Conservation (phyloP, 2,888 invertebrate species). For the Spodoptera exigua region DNA sequence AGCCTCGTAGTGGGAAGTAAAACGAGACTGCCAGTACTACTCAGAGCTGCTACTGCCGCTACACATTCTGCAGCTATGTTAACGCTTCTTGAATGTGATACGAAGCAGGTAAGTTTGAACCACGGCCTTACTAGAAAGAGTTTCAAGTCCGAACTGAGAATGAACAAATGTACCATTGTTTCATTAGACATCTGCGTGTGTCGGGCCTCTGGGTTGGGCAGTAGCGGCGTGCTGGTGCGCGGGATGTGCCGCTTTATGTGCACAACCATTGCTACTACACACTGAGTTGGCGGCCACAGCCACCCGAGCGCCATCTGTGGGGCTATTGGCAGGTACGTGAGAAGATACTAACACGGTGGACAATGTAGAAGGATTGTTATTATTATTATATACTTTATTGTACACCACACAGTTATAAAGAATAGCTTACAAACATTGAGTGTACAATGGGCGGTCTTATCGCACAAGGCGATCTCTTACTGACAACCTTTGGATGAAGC, state of each 20-base stretch:
- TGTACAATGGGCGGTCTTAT: too few species aligned
- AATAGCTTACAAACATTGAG: too few species aligned
- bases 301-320: conserved; percentile 91
- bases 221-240: conserved; percentile 92
- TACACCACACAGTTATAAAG: too few species aligned
- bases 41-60: conserved; percentile 80
- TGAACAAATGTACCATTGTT: neutral
- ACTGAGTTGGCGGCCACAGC: conserved; percentile 91
- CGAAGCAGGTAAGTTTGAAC: conserved; percentile 71
- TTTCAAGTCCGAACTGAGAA: neutral
- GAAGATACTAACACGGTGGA: too few species aligned
- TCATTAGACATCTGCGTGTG: conserved; percentile 77
- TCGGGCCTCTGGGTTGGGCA: conserved; percentile 91
- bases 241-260: conserved; percentile 92
- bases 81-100: conserved; percentile 79
- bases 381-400: too few species aligned
- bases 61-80: conserved; percentile 81
- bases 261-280: conserved; percentile 92
- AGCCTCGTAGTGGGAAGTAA: conserved; percentile 72
- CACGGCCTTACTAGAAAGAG: neutral
- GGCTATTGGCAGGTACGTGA: conserved; percentile 90
- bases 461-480: too few species aligned
- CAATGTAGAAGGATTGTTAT: too few species aligned
- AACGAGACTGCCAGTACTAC: conserved; percentile 71
- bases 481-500: too few species aligned